A percentile compares a stretch with the other conserved stretches of the same genome.
These are phyloP conservation scores for Gyps fulvus DNA, from an alignment of 2,113 vertebrate genomes.

Conservation along the genomic window DNA sequence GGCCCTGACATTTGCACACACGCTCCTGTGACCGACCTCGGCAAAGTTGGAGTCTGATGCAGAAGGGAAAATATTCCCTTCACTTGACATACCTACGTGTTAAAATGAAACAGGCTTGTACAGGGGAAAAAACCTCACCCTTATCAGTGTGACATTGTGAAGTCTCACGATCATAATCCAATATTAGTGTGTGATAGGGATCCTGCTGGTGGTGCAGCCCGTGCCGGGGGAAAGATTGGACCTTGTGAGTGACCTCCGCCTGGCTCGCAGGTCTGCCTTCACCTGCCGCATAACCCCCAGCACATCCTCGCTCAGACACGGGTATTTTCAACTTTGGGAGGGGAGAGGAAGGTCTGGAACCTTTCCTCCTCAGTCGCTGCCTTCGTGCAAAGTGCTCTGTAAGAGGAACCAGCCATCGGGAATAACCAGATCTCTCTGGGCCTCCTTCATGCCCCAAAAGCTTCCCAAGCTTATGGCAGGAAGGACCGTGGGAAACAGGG, in stretches of 20 bases:
- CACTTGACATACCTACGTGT: conserved; percentile 48
- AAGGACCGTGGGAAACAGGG: background rate
- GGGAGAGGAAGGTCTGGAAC: background rate
- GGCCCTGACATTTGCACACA: background rate
- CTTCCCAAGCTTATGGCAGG: background rate
- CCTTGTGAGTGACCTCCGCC: conserved; percentile 29
- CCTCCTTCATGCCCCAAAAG: background rate
- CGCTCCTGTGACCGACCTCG: fast-evolving
- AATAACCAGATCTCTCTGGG: background rate
- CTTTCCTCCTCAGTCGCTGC: background rate
- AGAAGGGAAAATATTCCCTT: conserved; percentile 65
- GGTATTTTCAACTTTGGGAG: background rate
- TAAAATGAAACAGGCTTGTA: conserved; percentile 45
- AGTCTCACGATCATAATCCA: conserved; percentile 51
- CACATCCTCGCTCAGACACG: fast-evolving
- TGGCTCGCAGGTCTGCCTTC: background rate
- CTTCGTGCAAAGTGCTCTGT: background rate
- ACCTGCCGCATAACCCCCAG: background rate
- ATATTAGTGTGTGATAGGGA: conserved; percentile 36
- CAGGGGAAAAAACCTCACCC: background rate
- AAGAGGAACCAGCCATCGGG: background rate
- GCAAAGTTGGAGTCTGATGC: conserved; percentile 52
- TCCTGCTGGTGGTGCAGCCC: background rate
- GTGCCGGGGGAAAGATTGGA: background rate
- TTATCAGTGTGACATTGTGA: conserved; percentile 65